A percentile compares a stretch with the other conserved stretches of the same genome.
Conservation (phyloP, 2,888 invertebrate genomes). For the Caenorhabditis angaria region DNA sequence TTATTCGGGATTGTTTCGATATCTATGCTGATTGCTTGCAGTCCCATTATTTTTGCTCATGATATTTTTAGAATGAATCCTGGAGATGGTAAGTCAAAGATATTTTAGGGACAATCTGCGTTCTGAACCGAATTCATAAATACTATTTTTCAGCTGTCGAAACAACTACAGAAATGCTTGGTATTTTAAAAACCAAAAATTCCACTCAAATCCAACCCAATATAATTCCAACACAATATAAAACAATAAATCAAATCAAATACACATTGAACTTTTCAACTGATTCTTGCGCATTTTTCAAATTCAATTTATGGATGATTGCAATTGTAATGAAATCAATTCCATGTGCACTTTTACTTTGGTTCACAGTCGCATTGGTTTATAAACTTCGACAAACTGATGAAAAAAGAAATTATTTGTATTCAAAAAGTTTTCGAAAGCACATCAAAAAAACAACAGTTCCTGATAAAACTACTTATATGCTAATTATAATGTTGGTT, state of each 20-base stretch:
- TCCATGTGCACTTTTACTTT: constrained; percentile 60
- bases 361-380: constrained; percentile 62
- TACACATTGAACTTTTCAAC: constrained; percentile 47
- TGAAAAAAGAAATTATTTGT: constrained; percentile 66
- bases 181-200: constrained; percentile 3
- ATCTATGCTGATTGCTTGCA: constrained; percentile 49
- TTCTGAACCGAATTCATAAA: neutral
- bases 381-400: constrained; percentile 59
- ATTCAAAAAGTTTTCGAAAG: constrained; percentile 62
- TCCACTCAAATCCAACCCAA: no score
- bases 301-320: constrained; percentile 62
- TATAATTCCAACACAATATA: no score
- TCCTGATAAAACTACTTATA: constrained; percentile 62
- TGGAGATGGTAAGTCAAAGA: constrained; percentile 14
- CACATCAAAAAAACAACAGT: constrained; percentile 65
- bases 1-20: constrained; percentile 50
- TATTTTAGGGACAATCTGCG: no score
- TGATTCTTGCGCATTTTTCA: constrained; percentile 59
- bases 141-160: constrained; percentile 32
- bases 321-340: constrained; percentile 62
- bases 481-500: constrained; percentile 60
- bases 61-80: constrained; percentile 36
- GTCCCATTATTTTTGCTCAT: constrained; percentile 54
- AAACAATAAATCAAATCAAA: no score
- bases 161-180: constrained; percentile 31